Base-by-base conservation (phyloP, 23 tunicate species). In the Halocynthia aurantium region DNA sequence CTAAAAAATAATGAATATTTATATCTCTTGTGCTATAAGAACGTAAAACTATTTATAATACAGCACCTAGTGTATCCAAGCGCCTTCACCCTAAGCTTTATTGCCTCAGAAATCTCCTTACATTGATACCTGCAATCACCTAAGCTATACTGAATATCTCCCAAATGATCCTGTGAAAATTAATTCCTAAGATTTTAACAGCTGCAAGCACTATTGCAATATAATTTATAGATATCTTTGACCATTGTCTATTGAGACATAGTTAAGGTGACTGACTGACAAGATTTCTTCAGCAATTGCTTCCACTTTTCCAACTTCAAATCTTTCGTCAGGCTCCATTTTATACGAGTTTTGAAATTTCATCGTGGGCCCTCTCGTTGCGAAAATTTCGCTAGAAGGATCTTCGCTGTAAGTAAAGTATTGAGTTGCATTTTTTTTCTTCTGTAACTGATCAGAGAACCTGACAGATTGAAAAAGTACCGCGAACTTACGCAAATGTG, bases 101-200 rank as follows among this genome's bases (percentile, higher is more conserved):
- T 84, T 6, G 75, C 81, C 52, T 89, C 96, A 10, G 85, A 71
- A 6, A 89, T 80, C 13, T 15, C 53, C 68, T 84, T 84, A 53
- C 57, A 51, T 53, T 71, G 63, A 51, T 80, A 77, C 5, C 81
- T 80, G 55, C 83, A 55, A 62, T 40, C 77, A 15, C 11, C 69
- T 70, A 61, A 76, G 31, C 71, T 68, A 68, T 89, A 89, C 53
- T 89, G 85, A 18, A 89, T 61, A 53, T 89, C 96, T 75, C 76
- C 88, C 17, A 89, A 66, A 51, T 80, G 65, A 76, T 89, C 96
- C 96, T 89, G 79, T 44, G 79, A 60, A 11, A 67, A 31, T 31
- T 31, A 31, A 31, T 31, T 31, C 44, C 44, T 31, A 31, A 31
- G 44, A 31, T 31, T 31, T 31, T 31, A 31, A 31, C 44, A 31